Base-by-base conservation (phyloP, 2,888 invertebrate species). In the Frankliniella intonsa region DNA sequence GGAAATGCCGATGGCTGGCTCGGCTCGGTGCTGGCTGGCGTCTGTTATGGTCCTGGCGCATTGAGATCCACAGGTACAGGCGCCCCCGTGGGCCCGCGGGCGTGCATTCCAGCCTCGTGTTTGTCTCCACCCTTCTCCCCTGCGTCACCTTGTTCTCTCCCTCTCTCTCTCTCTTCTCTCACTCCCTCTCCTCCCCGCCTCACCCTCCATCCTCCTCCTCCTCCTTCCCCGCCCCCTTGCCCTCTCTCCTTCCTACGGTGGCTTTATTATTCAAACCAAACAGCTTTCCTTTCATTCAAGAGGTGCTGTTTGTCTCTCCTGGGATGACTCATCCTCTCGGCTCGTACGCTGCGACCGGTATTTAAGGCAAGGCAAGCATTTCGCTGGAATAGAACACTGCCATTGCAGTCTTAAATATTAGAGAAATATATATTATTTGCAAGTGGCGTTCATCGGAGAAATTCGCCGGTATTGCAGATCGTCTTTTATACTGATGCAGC, bases 261-360 rank as follows among this genome's bases (percentile, higher is more conserved):
- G 19, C 17, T n/a, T 62, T 14, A 14, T 62, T 62, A 7, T 62
- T 62, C 17, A 11, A 62, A 11, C 62, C 62, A 62, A 62, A 62
- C 62, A 62, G 62, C 62, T 62, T 62, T 62, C 62, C 62, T 62
- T 62, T 62, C 62, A 62, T 62, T 62, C 62, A n/a, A 62, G 62
- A 62, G 62, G 14, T 62, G 62, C n/a, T 38, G 38, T 38, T 38
- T 38, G 38, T 38, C 38, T 38, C 38, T 38, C 38, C 3, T 38
- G 38, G 38, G 38, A 5, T 38, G 38, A 38, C 38, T 38, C 38
- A 38, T 38, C 38, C 38, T 38, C 38, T 38, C 5, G 38, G 38
- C 38, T 38, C 38, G 38, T 38, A 38, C 38, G 38, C 38, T 38
- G 38, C 38, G 38, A 38, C 38, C 38, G 38, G 38, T 38, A 38